phyloP scores from a whole-genome alignment of 2,797 vertebrate species.

The Morelia viridis region DNA sequence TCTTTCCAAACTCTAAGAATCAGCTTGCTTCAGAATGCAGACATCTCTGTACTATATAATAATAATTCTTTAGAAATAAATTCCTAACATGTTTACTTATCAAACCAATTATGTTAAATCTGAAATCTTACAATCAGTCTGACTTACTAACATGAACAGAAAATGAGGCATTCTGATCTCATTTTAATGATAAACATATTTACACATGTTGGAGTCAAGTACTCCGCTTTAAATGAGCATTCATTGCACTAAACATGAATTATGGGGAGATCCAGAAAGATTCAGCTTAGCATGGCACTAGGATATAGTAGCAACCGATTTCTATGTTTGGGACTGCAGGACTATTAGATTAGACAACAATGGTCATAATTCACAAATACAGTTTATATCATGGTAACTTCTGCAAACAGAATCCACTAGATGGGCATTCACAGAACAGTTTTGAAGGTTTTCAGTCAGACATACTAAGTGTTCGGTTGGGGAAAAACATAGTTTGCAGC shows the following conservation, averaged over 20 bases:
- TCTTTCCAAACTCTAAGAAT: conserved; percentile 15
- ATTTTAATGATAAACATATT: neutral
- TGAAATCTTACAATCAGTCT: conserved; percentile 27
- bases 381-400: neutral
- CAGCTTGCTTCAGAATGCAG: neutral
- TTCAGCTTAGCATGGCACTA: neutral
- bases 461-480: conserved; percentile 63
- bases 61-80: conserved; percentile 8
- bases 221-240: neutral
- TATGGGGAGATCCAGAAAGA: neutral
- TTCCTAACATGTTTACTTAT: neutral
- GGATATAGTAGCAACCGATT: neutral
- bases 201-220: conserved; percentile 22
- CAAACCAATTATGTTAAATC: conserved; percentile 25
- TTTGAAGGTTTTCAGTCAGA: conserved; percentile 56
- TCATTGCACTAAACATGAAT: neutral
- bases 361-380: conserved; percentile 28
- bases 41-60: accelerated
- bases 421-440: conserved; percentile 57
- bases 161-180: neutral
- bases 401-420: conserved; percentile 48
- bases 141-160: conserved; percentile 10
- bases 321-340: neutral
- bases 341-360: neutral
- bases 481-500: conserved; percentile 67